phyloP scores from a whole-genome alignment of 2,888 invertebrate species.

The Coecobrya sp. region DNA sequence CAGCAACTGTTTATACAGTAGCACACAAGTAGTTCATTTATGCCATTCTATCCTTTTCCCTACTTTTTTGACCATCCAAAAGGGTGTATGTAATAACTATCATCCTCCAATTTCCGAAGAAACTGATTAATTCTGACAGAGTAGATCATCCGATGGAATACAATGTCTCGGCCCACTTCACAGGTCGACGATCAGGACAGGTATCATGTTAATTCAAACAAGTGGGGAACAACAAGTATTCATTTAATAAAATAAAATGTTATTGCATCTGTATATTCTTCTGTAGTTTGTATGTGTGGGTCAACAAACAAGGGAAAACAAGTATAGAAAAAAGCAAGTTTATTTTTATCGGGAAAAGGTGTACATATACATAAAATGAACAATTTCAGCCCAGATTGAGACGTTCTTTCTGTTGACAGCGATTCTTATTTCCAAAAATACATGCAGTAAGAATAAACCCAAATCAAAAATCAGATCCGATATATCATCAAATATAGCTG shows the following conservation, averaged over 20 bases:
- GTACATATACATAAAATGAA: too few species aligned
- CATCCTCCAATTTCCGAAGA: slow-evolving; percentile 58
- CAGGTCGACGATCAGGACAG: neutral
- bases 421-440: too few species aligned
- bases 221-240: slow-evolving; percentile 6
- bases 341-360: slow-evolving; percentile 32
- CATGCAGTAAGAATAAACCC: too few species aligned
- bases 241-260: slow-evolving; percentile 9
- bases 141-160: slow-evolving; percentile 55
- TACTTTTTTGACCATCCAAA: neutral
- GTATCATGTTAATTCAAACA: slow-evolving; percentile 9
- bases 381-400: too few species aligned
- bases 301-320: slow-evolving; percentile 68
- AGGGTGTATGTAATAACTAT: slow-evolving; percentile 53
- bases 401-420: too few species aligned
- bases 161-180: slow-evolving; percentile 22
- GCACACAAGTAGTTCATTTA: neutral
- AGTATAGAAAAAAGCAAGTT: neutral
- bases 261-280: neutral
- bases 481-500: too few species aligned
- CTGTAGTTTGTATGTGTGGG: slow-evolving; percentile 5
- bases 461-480: too few species aligned
- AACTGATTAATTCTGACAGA: slow-evolving; percentile 67
- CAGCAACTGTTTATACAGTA: slow-evolving; percentile 4
- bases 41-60: slow-evolving; percentile 19